phyloP scores from a whole-genome alignment of 2,113 vertebrate species.

The Chunga burmeisteri region DNA sequence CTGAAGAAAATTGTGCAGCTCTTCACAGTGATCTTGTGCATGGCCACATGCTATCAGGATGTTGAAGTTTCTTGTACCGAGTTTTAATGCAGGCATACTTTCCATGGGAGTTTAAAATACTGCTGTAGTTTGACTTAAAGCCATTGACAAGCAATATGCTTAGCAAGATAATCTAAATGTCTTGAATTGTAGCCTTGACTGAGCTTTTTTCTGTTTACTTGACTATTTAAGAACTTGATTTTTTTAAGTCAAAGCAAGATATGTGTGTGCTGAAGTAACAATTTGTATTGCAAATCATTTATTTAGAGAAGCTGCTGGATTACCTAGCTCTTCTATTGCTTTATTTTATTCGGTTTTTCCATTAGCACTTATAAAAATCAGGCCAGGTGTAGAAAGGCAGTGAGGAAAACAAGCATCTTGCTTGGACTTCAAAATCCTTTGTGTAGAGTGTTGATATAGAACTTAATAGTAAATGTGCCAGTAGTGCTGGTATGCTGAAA shows the following conservation, averaged over 20 bases:
- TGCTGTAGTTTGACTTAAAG: slow-evolving; percentile 22
- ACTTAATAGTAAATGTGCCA: background rate
- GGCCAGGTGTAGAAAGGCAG: background rate
- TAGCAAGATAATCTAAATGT: background rate
- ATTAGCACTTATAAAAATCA: background rate
- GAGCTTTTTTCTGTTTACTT: background rate
- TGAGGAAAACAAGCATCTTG: background rate
- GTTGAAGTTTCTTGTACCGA: slow-evolving; percentile 40
- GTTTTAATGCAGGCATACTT: slow-evolving; percentile 39
- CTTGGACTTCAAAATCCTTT: background rate
- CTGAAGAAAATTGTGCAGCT: slow-evolving; percentile 34
- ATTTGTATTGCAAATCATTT: too few species aligned
- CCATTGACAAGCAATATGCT: background rate
- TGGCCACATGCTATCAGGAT: slow-evolving; percentile 39
- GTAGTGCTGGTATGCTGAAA: background rate
- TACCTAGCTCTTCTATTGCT: background rate
- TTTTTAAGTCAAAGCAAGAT: background rate
- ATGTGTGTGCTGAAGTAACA: background rate
- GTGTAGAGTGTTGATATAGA: background rate
- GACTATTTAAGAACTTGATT: background rate
- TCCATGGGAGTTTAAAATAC: slow-evolving; percentile 36
- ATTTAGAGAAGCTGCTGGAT: background rate
- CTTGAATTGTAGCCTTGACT: background rate
- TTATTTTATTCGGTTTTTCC: background rate
- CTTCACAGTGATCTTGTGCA: slow-evolving; percentile 42